A percentile compares a stretch with the other conserved stretches of the same genome.
Conservation (phyloP, 2,113 vertebrate species). For the Pelusios castaneus region DNA sequence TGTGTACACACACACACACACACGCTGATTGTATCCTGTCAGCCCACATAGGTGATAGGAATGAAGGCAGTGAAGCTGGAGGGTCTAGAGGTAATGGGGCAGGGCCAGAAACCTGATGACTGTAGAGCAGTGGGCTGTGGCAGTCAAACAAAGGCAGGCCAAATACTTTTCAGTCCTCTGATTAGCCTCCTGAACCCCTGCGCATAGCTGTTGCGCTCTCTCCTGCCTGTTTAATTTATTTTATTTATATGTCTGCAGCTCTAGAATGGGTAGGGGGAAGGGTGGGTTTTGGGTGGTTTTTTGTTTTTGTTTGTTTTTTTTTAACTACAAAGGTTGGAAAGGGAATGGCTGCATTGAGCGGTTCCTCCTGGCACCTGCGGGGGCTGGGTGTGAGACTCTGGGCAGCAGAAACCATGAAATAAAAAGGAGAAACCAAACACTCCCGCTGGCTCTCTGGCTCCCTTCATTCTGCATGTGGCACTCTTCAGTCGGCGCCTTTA, state of each 20-base stretch:
- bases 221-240: not conserved
- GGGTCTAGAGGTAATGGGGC: not conserved
- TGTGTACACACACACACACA: not conserved
- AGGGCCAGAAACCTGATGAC: not conserved
- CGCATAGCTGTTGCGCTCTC: not conserved
- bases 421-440: slow-evolving; percentile 1
- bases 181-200: not conserved
- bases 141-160: not conserved
- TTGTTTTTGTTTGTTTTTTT: no score
- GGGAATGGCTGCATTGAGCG: not conserved
- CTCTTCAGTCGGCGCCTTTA: not conserved
- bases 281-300: not conserved
- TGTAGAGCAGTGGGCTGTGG: not conserved
- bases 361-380: not conserved
- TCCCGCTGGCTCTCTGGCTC: not conserved
- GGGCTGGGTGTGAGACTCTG: not conserved
- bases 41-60: not conserved
- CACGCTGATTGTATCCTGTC: not conserved
- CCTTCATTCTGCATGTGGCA: not conserved
- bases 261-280: not conserved
- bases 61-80: not conserved
- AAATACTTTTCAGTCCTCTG: not conserved
- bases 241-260: not conserved
- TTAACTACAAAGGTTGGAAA: slow-evolving; percentile 15
- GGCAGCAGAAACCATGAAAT: slow-evolving; percentile 22